Base-by-base conservation (phyloP, 2,797 vertebrate genomes). In the Holocentrus rufus region DNA sequence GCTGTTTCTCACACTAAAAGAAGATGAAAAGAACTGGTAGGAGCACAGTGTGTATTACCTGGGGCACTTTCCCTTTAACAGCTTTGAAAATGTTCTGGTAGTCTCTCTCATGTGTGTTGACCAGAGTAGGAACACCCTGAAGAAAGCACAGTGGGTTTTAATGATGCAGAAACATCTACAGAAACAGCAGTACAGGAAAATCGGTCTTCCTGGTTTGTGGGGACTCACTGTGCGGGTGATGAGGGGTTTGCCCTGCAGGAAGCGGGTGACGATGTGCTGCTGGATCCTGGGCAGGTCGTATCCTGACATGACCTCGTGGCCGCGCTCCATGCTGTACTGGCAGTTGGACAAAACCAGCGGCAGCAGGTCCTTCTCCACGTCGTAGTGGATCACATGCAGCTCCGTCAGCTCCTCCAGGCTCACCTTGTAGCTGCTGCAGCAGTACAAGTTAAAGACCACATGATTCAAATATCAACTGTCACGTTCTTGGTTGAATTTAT, bases 311-410 rank as follows among this genome's bases (percentile, higher is more conserved):
- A 89, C 94, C 82, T 95, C 92, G 7, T 89, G 88, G 23, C 96
- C 96, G 2, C 88, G 90, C 71, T 95, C 94, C 86, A 97, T 90
- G 25, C 87, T 94, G 88, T 97, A 97, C 85, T 97, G 96, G 77
- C 95, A 96, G 91, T 95, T 95, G 22, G 96, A 94, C 18, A 96
- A 86, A 67, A 97, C 91, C 76, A 97, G 88, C 0, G 96, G 95
- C 23, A 92, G 67, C 82, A 97, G 79, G 44, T 97, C 96, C 34
- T 88, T 94, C 66, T 95, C 95, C 7, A 93, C 72, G 13, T 97
- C 95, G 0, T 96, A 97, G n/a, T 82, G 87, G 85, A 97, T 94
- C 74, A 97, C 85, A 1, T 97, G 96, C 76, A 95, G 88, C 74
- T 95, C 95, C 0, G 91, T 83, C 47, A 97, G 89, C 73, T 97